Evolutionary conservation across 2,888 invertebrate species (phyloP), one percentile per base, ranked within the genome.

Genomic region (Caenorhabditis doughertyi): DNA sequence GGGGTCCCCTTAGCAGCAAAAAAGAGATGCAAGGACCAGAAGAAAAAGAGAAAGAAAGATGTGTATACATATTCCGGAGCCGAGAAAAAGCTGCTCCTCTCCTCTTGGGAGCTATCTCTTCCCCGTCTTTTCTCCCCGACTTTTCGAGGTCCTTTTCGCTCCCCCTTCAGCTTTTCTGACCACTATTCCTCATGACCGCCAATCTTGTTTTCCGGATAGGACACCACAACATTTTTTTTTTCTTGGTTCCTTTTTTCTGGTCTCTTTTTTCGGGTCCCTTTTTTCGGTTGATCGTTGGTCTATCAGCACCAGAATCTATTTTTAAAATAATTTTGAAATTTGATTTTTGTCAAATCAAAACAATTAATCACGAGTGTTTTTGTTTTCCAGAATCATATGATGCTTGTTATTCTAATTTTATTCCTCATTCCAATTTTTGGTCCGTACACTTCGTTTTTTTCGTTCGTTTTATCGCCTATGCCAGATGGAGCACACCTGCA

Each of bases 81-180:
- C 51, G 51, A 60, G 51, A 60, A 44, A 32, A 32, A 25, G 56
- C 27, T 58, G 58, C 58, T 58, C 16, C 35, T 25, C 60, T 60
- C 29, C 71, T 72, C 71, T 39, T 72, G 71, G 71, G 71, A 72
- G 60, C 51, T 62, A 25, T 68, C 70, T 47, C 32, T 58, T 35
- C 53, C n/a, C n/a, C n/a, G n/a, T n/a, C 9, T 68, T 49, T 42
- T 11, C 44, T 13, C 53, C 27, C 56, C 47, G 21, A 39, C 39
- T 49, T 62, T 60, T 60, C 60, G 49, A 53, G 51, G 49, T 25
- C 67, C 51, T 56, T 56, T 9, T 11, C 9, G 27, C 53, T 29
- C 53, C 25, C 29, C 53, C 25, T 29, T n/a, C 27, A 16, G 53
- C 53, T 55, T 55, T 23, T 55, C 53, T 71, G 58, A 71, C 71